Conservation (phyloP, 2,113 vertebrate genomes). For the Dasyornis broadbenti region DNA sequence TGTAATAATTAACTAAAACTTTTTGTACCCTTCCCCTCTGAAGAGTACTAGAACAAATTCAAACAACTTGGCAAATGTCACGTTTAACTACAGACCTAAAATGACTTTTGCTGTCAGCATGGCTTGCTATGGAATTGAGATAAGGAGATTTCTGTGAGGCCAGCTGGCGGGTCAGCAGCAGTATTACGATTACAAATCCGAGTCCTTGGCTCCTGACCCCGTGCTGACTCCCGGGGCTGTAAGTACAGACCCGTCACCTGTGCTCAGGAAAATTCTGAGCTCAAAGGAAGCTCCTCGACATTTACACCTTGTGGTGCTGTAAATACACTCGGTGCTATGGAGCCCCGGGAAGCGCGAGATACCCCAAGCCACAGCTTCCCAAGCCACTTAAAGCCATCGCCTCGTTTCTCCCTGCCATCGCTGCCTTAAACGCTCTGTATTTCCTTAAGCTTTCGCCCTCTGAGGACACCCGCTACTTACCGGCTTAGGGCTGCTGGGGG, state of each 20-base stretch:
- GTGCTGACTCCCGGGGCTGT: background rate
- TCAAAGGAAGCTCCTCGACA: too few species aligned
- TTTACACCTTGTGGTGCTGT: accelerated
- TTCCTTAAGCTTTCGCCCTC: background rate
- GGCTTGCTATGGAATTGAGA: background rate
- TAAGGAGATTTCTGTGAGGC: background rate
- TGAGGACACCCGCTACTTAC: background rate
- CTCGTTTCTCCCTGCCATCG: background rate
- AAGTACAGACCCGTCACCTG: background rate
- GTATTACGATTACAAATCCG: background rate
- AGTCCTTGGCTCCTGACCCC: background rate
- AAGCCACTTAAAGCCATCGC: background rate
- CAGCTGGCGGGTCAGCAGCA: background rate
- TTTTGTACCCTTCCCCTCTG: background rate
- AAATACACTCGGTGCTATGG: accelerated
- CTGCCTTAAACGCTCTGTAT: background rate
- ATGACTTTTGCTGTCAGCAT: background rate
- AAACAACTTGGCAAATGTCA: background rate
- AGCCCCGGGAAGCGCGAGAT: accelerated
- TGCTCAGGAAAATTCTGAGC: accelerated
- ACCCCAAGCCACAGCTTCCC: background rate
- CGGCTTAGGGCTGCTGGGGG: background rate
- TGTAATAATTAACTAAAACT: background rate
- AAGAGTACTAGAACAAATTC: background rate
- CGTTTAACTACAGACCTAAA: background rate